phyloP scores from a whole-genome alignment of 2,888 invertebrate genomes.

The Scaeva pyrastri region DNA sequence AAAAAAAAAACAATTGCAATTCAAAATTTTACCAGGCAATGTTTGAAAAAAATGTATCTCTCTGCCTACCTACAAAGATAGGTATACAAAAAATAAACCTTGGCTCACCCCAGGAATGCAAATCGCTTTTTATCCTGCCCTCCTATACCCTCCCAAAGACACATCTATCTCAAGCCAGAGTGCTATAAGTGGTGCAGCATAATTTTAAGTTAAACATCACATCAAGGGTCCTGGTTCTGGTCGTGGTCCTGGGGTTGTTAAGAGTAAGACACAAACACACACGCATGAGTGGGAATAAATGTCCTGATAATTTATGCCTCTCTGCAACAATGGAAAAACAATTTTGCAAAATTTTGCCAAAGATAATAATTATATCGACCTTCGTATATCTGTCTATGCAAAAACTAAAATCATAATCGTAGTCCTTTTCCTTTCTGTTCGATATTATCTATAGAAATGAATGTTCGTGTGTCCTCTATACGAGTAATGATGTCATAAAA shows the following conservation, averaged over 20 bases:
- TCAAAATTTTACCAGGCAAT: background rate
- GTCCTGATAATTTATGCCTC: conserved; percentile 24
- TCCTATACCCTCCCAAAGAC: background rate
- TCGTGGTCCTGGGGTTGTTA: conserved; percentile 17
- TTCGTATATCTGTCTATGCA: conserved; percentile 1
- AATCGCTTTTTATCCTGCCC: conserved; percentile 31
- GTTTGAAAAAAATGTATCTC: background rate
- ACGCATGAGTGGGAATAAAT: background rate
- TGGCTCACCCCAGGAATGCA: conserved; percentile 49
- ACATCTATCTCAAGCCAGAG: background rate
- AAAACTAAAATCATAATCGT: conserved; percentile 37
- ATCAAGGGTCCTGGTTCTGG: too few relatives aligned
- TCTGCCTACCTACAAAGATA: background rate
- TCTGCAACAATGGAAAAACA: conserved; percentile 16
- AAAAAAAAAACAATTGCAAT: conserved; percentile 36
- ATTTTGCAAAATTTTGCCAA: conserved; percentile 45
- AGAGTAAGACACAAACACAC: background rate
- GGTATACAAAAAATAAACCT: conserved; percentile 35
- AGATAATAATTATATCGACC: conserved; percentile 38
- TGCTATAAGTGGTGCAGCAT: conserved; percentile 19
- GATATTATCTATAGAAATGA: too few relatives aligned
- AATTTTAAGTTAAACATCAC: conserved; percentile 16
- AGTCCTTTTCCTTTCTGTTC: too few relatives aligned
- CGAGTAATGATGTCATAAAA: conserved; percentile 71
- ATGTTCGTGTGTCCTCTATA: background rate